Base-by-base conservation (phyloP, 2,888 invertebrate genomes). In the Epiblema foenella region DNA sequence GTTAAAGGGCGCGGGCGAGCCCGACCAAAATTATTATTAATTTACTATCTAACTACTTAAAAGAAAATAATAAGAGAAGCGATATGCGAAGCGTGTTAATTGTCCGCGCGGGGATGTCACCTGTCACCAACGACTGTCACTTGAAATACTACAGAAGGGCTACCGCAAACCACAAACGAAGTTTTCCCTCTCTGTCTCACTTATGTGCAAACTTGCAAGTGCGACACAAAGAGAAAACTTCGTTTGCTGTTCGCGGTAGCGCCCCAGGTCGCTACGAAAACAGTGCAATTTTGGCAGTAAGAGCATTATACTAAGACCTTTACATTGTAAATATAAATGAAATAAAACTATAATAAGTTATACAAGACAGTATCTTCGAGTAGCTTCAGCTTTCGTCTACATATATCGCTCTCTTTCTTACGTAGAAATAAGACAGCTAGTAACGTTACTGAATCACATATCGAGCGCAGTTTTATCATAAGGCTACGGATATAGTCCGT, bases 1-100 rank as follows among this genome's bases (percentile, higher is more conserved):
- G 59, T 60, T 69, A 57, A 51, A 46, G 49, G 63, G 67, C 60
- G 62, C 66, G 51, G 65, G 57, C 60, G 46, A 60, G 52, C 49
- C 57, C 60, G 59, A 60, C 33, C 64, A 15, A 67, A 60, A 81
- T 80, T 81, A 75, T 81, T 78, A 86, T 86, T 84, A 84, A 87
- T 89, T 87, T 75, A 83, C 87, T 88, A 89, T 87, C 88, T 89
- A 89, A 87, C 87, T 87, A 88, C 83, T 85, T 86, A 85, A 83
- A 42, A 80, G 73, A 77, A 83, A 85, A 82, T 77, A 78, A 79
- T 74, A 81, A 78, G 80, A 78, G 77, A 82, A 84, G 85, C 85
- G 80, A 80, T 78, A 81, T 83, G 81, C 81, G 80, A 86, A 85
- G 86, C 84, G 80, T 77, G 75, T 76, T 75, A 73, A 64, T 57